phyloP scores from a whole-genome alignment of 2,888 invertebrate species.

The Theretra japonica region DNA sequence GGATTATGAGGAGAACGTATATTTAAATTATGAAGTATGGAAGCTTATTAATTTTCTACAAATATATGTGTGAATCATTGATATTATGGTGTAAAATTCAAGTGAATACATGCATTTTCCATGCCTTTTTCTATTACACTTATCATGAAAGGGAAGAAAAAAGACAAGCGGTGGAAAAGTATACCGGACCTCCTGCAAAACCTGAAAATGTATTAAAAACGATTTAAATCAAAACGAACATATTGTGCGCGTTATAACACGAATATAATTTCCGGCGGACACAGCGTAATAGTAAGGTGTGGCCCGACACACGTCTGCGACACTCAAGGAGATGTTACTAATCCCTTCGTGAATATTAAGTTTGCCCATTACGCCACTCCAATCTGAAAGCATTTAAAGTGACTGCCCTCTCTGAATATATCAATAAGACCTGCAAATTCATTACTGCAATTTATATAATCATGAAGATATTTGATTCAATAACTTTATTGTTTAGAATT shows the following conservation, averaged over 20 bases:
- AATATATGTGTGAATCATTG: too few relatives aligned
- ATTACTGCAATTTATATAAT: not conserved
- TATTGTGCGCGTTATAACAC: not conserved
- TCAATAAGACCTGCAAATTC: constrained; percentile 49
- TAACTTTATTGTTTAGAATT: too few relatives aligned
- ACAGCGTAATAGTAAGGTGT: constrained; percentile 26
- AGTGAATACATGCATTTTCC: too few relatives aligned
- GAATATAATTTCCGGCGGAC: constrained; percentile 19
- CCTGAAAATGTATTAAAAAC: not conserved
- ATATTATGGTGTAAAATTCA: too few relatives aligned
- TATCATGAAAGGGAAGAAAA: too few relatives aligned
- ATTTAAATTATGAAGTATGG: not conserved
- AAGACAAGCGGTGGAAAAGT: too few relatives aligned
- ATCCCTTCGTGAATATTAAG: constrained; percentile 76
- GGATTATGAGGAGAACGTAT: not conserved
- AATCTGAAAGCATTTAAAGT: constrained; percentile 73
- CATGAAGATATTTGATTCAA: too few relatives aligned
- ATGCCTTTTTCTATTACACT: too few relatives aligned
- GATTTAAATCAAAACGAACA: not conserved
- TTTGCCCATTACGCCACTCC: constrained; percentile 70
- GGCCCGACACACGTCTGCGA: constrained; percentile 28
- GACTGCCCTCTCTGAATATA: constrained; percentile 64
- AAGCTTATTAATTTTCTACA: too few relatives aligned
- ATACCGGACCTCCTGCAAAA: not conserved
- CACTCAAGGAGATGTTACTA: constrained; percentile 37